phyloP scores from a whole-genome alignment of 1,140 invertebrate genomes.

The Drosophila novamexicana region DNA sequence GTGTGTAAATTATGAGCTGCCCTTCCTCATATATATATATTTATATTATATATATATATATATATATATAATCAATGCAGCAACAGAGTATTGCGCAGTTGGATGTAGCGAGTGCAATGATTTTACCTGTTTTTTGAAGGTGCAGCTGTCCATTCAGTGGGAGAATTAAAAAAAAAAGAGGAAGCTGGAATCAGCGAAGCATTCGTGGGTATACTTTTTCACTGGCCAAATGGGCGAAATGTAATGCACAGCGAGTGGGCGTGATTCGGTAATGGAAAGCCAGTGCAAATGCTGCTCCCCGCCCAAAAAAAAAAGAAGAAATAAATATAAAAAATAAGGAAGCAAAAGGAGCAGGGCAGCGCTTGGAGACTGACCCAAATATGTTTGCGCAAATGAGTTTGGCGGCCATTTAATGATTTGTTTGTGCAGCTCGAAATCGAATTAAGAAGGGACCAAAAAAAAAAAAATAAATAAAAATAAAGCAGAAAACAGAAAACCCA shows the following conservation, averaged over 20 bases:
- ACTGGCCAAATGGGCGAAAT: not conserved
- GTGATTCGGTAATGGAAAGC: constrained; percentile 23
- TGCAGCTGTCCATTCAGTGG: not conserved
- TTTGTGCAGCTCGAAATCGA: constrained; percentile 68
- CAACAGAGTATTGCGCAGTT: not conserved
- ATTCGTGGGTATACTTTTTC: constrained; percentile 47
- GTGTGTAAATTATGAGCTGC: too few relatives aligned
- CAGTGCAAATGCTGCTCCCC: constrained; percentile 6
- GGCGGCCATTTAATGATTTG: constrained; percentile 74
- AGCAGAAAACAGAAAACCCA: constrained; percentile 1
- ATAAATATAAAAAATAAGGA: constrained; percentile 4
- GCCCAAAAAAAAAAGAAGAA: constrained; percentile 1
- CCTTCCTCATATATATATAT: too few relatives aligned
- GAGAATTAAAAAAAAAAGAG: too few relatives aligned
- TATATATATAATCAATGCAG: not conserved
- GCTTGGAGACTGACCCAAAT: constrained; percentile 60
- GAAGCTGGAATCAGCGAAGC: constrained; percentile 7
- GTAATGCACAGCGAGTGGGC: not conserved
- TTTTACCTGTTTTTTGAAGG: not conserved
- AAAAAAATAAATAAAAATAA: not conserved
- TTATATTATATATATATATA: too few relatives aligned
- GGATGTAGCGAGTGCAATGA: too few relatives aligned
- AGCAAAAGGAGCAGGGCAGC: not conserved
- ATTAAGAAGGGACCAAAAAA: constrained; percentile 49
- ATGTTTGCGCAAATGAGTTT: constrained; percentile 71